Percentiles rank a stretch among this genome's conserved stretches.
Evolutionary conservation across 2,113 vertebrate species (phyloP).

Genomic region (Xyrauchen texanus): DNA sequence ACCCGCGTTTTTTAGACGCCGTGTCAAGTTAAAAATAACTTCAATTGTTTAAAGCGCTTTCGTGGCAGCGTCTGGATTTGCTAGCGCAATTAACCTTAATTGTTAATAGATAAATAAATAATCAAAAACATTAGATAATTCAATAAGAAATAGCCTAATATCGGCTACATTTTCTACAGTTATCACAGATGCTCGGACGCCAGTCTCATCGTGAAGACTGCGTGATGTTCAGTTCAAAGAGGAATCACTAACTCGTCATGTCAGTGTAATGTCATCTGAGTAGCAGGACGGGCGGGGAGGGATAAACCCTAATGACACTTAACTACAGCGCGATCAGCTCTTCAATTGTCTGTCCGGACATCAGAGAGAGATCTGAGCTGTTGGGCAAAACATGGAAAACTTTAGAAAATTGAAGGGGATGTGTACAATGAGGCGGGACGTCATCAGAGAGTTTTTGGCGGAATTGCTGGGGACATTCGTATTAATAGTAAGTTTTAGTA

Average conservation of each 20-base stretch:
- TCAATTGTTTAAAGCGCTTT: too few relatives aligned
- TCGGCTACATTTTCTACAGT: too few relatives aligned
- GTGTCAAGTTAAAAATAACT: too few relatives aligned
- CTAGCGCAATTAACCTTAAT: too few relatives aligned
- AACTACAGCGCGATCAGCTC: slow-evolving; percentile 41
- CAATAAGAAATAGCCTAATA: too few relatives aligned
- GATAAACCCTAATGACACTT: slow-evolving; percentile 28
- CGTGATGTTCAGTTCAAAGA: not conserved
- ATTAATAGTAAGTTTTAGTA: slow-evolving; percentile 86
- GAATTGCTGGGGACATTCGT: slow-evolving; percentile 93
- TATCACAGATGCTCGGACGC: too few relatives aligned
- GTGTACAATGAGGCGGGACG: slow-evolving; percentile 79
- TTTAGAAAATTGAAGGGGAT: slow-evolving; percentile 78
- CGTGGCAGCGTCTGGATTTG: too few relatives aligned
- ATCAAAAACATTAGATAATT: too few relatives aligned
- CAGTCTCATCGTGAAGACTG: too few relatives aligned
- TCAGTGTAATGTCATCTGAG: slow-evolving; percentile 17
- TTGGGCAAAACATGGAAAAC: slow-evolving; percentile 70
- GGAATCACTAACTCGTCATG: not conserved
- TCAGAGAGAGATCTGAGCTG: slow-evolving; percentile 55
- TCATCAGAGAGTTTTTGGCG: slow-evolving; percentile 87
- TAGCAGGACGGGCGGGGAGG: slow-evolving; percentile 31
- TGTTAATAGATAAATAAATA: too few relatives aligned
- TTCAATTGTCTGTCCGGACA: slow-evolving; percentile 63
- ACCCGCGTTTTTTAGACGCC: too few relatives aligned